Evolutionary conservation across 2,113 vertebrate species (phyloP).

Genomic region (Pelmatolapia mariae): DNA sequence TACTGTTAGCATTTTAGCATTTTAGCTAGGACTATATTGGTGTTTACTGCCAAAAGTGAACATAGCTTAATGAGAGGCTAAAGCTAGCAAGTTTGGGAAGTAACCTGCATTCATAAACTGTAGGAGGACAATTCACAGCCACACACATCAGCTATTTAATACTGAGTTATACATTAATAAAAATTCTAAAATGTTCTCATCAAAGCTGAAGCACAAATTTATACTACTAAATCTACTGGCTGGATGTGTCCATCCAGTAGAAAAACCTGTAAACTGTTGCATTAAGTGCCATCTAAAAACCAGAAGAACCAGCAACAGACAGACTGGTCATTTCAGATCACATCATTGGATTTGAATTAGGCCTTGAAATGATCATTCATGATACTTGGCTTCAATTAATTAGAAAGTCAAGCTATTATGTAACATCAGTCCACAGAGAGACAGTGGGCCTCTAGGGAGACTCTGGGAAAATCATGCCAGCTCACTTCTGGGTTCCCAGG

Average conservation of each 20-base stretch:
- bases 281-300: neutral
- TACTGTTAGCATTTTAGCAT: neutral
- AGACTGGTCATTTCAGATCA: neutral
- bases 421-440: neutral
- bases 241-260: neutral
- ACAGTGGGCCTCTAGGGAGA: neutral
- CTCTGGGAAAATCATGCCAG: conserved; percentile 2
- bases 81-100: neutral
- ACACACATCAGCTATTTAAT: neutral
- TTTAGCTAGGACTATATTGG: neutral
- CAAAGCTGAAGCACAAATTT: neutral
- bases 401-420: conserved; percentile 3
- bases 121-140: neutral
- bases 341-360: neutral
- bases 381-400: neutral
- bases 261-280: neutral
- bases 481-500: neutral
- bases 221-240: neutral
- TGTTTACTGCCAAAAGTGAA: neutral
- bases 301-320: neutral
- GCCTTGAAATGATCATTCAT: neutral
- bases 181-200: neutral
- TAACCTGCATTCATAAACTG: neutral
- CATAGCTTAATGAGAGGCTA: neutral
- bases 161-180: neutral